Conservation (phyloP, 2,888 invertebrate species). For the Machimus rusticus region DNA sequence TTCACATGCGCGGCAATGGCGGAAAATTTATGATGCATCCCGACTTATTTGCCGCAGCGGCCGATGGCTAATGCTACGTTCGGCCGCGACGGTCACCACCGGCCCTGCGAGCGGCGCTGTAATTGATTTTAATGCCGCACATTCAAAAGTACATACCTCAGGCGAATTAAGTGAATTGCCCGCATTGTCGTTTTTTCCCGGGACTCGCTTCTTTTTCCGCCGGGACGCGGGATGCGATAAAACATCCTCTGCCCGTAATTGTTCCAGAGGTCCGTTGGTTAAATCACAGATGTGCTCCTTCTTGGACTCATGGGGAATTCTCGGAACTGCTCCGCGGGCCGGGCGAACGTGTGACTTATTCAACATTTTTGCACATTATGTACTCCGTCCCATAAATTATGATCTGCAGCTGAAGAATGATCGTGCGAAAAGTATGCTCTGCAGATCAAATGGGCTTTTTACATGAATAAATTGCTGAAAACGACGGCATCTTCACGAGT, state of each 20-base stretch:
- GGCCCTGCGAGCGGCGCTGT: background rate
- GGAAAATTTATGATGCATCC: slow-evolving; percentile 32
- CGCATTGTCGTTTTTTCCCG: background rate
- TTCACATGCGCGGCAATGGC: slow-evolving; percentile 18
- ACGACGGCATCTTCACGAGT: background rate
- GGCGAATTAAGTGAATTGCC: slow-evolving; percentile 32
- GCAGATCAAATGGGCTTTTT: background rate
- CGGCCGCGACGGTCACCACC: background rate
- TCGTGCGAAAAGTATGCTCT: slow-evolving; percentile 15
- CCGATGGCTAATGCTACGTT: slow-evolving; percentile 1
- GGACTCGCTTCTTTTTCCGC: background rate
- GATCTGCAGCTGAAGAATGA: background rate
- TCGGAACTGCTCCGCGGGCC: background rate
- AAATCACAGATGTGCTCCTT: slow-evolving; percentile 4
- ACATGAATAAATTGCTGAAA: background rate
- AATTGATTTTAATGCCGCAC: slow-evolving; percentile 37
- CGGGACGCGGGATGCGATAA: background rate
- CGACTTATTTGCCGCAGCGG: slow-evolving; percentile 14
- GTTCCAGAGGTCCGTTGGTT: background rate
- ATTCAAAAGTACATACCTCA: slow-evolving; percentile 16
- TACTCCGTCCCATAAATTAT: background rate
- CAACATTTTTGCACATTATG: background rate
- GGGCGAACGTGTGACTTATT: background rate
- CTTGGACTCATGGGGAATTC: background rate
- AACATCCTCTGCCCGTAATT: slow-evolving; percentile 18